Percentiles rank a stretch among this genome's conserved stretches.
Evolutionary conservation across 2,888 invertebrate species (phyloP).

Genomic region (Cerastis leucographa): DNA sequence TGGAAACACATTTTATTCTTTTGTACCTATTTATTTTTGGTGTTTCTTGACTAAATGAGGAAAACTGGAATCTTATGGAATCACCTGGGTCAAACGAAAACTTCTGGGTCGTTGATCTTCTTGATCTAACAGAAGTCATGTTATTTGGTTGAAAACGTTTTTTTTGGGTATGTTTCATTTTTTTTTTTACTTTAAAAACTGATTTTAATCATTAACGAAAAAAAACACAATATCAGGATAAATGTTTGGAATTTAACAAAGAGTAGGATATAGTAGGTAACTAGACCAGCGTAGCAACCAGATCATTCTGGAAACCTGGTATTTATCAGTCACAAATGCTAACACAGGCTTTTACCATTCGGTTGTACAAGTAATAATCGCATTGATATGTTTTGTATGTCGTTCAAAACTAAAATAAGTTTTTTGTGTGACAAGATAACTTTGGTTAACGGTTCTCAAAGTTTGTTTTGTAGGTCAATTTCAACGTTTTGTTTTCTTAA

Average conservation of each 20-base stretch:
- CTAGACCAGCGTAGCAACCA: neutral
- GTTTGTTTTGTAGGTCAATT: constrained; percentile 46
- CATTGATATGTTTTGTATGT: constrained; percentile 71
- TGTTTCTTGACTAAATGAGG: neutral
- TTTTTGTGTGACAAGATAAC: constrained; percentile 65
- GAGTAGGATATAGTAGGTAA: too few relatives aligned
- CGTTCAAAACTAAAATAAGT: constrained; percentile 71
- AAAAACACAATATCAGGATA: neutral
- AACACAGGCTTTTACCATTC: constrained; percentile 44
- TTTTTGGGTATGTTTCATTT: neutral
- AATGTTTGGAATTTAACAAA: neutral
- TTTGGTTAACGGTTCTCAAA: constrained; percentile 22
- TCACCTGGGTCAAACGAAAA: neutral
- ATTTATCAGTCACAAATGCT: constrained; percentile 10
- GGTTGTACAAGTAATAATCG: constrained; percentile 74
- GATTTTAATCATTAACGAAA: neutral
- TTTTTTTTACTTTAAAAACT: too few relatives aligned
- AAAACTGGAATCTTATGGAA: neutral
- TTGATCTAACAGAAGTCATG: neutral
- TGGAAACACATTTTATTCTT: constrained; percentile 31
- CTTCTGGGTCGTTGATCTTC: neutral
- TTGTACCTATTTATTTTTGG: constrained; percentile 26
- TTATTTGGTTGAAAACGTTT: neutral
- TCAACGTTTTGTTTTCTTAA: constrained; percentile 26
- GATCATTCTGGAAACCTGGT: neutral